Evolutionary conservation across 2,888 invertebrate species (phyloP), one percentile per base, ranked within the genome.

Genomic region (Teleiodes luculella): DNA sequence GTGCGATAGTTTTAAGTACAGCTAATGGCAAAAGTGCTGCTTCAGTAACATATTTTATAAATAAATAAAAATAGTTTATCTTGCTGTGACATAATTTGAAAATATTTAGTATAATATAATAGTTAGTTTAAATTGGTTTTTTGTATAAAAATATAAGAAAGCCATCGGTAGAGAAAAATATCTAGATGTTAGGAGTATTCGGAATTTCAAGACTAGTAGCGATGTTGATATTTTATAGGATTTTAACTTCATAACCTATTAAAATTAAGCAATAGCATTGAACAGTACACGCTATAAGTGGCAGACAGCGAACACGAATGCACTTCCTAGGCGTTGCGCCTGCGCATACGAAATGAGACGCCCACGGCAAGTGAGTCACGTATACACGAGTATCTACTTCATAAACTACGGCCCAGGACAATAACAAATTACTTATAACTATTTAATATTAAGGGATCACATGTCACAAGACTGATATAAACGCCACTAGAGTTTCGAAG

Each of bases 281-380:
- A 68, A 66, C 61, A 66, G 71, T 75, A 73, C n/a, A n/a, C 65
- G 61, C 47, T 55, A 60, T 28, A 13, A 35, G 31, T 16, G 33
- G 13, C 59, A 55, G 57, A 61, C 60, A 70, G 66, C 57, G 65
- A 62, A 76, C 72, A 76, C 70, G 66, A 77, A 71, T 81, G 83
- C 80, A 81, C 74, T 85, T 84, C 83, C 85, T 83, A 84, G 78
- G 72, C 71, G 68, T 63, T 76, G 78, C 78, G 78, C 62, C 59
- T 55, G 77, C 72, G 83, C 82, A 83, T 85, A 77, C 78, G 57
- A 70, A 83, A 81, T 76, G 75, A 78, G 73, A 76, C 77, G 75
- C 78, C 78, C 73, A 81, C 82, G 63, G 65, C 64, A 64, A 68
- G 61, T 83, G 83, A 83, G 74, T 85, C 83, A 84, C 68, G 67